Conservation (phyloP, 2,113 vertebrate species). For the Zosterops japonicus region DNA sequence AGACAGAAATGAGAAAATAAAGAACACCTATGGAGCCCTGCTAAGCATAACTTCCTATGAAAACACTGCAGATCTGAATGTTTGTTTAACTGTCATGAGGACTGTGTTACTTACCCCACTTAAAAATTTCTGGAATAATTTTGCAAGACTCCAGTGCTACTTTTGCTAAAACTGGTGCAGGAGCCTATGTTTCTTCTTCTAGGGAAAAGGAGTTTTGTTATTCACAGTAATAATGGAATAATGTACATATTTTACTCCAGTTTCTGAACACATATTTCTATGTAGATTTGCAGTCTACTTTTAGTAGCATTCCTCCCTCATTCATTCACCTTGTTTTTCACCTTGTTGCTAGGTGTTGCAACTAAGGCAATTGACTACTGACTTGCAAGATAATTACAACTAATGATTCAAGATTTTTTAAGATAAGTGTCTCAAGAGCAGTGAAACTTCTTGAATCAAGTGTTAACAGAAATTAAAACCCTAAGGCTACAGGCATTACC, state of each 20-base stretch:
- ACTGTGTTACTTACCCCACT: not conserved
- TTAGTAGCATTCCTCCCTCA: not conserved
- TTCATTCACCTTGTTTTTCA: not conserved
- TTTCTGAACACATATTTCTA: not conserved
- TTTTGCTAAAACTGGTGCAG: not conserved
- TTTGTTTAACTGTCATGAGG: not conserved
- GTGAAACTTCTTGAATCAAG: not conserved
- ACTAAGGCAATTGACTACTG: not conserved
- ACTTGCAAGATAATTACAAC: conserved; percentile 8
- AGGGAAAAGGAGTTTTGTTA: not conserved
- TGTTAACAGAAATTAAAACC: conserved; percentile 14
- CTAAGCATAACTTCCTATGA: not conserved
- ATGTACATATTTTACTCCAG: not conserved
- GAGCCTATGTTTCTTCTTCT: not conserved
- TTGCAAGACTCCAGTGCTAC: not conserved
- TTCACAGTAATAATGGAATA: not conserved
- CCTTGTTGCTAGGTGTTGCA: not conserved
- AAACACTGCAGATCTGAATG: not conserved
- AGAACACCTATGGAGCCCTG: not conserved
- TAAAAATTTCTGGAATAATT: not conserved
- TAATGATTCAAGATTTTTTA: conserved; percentile 16
- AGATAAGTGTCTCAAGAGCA: not conserved
- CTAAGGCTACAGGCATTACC: not conserved
- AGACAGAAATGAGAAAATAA: not conserved
- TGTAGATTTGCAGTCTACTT: not conserved